These are phyloP conservation scores for Pomacea maculata DNA, from an alignment of 1,140 invertebrate species.

Conservation along the genomic window DNA sequence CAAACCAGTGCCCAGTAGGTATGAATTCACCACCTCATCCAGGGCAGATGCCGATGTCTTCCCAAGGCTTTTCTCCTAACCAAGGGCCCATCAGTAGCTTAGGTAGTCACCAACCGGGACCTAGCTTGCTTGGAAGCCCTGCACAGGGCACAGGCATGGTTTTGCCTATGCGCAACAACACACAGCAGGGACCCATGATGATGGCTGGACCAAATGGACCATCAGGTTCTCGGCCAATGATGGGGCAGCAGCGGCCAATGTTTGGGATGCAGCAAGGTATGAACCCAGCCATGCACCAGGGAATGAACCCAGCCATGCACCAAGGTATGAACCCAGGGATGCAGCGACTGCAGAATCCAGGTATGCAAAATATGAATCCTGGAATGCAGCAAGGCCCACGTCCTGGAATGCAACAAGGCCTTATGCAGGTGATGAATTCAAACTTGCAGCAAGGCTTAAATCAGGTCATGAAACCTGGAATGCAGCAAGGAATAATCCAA, in stretches of 20 bases:
- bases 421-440: slow-evolving; percentile 2
- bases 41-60: not conserved
- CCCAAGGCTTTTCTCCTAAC: not conserved
- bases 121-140: slow-evolving; percentile 22
- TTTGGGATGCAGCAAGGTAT: slow-evolving; percentile 12
- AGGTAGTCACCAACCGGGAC: not conserved
- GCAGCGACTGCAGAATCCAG: not conserved
- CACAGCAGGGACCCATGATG: slow-evolving; percentile 1
- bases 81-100: not conserved
- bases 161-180: not conserved
- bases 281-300: slow-evolving; percentile 16
- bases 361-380: slow-evolving; percentile 2
- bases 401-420: not conserved
- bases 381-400: slow-evolving; percentile 12
- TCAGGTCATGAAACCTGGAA: slow-evolving; percentile 1
- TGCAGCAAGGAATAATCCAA: slow-evolving; percentile 1
- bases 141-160: slow-evolving; percentile 15
- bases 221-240: slow-evolving; percentile 9
- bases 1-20: not conserved
- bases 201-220: slow-evolving; percentile 13
- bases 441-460: slow-evolving; percentile 15
- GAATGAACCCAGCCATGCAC: slow-evolving; percentile 10
- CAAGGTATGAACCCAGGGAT: slow-evolving; percentile 1
- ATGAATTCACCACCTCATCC: slow-evolving; percentile 24
- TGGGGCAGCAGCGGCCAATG: slow-evolving; percentile 14